Evolutionary conservation across 2,888 invertebrate genomes (phyloP), one percentile per base, ranked within the genome.

Genomic region (Frankliniella fusca): DNA sequence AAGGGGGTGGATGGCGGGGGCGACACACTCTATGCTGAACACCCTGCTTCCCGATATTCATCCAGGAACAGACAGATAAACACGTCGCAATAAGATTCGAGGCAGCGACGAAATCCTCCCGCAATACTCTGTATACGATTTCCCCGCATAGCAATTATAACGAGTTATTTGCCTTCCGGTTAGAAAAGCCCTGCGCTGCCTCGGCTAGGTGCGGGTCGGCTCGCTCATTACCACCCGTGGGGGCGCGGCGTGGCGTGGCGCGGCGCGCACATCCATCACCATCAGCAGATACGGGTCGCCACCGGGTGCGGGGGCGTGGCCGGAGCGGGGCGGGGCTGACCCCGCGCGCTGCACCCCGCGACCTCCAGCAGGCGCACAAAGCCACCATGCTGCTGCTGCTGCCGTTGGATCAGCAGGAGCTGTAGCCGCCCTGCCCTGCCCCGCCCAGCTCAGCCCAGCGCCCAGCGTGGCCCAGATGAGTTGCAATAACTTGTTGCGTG

Each of bases 161-260:
- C 38, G 38, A 38, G 38, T 38, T 38, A 38, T 38, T 38, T 38
- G 38, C 38, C 38, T 38, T 38, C 38, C 38, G 38, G 38, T 38
- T 38, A 38, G 38, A 38, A 38, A 38, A 38, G 38, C 38, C 3
- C 38, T 38, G 38, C 38, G 38, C 38, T 38, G 38, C 38, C 38
- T 2, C 38, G 38, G 38, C 38, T 38, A 38, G 38, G 38, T 38
- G 38, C 38, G 38, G 38, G 38, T 2, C 38, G 38, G 38, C 3
- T 2, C 38, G 38, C 38, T 38, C 38, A 38, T 38, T 38, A 38
- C 38, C 3, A 5, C 3, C 38, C 38, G 70, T 76, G 70, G 70
- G 70, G 70, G 70, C 70, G 70, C 27, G 70, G 70, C 70, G 70
- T 5, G 70, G 70, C 70, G 70, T 5, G n/a, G 70, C 70, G 23